Evolutionary conservation across 1,140 invertebrate species (phyloP), one percentile per base, ranked within the genome.

Genomic region (Danaus melanippus): DNA sequence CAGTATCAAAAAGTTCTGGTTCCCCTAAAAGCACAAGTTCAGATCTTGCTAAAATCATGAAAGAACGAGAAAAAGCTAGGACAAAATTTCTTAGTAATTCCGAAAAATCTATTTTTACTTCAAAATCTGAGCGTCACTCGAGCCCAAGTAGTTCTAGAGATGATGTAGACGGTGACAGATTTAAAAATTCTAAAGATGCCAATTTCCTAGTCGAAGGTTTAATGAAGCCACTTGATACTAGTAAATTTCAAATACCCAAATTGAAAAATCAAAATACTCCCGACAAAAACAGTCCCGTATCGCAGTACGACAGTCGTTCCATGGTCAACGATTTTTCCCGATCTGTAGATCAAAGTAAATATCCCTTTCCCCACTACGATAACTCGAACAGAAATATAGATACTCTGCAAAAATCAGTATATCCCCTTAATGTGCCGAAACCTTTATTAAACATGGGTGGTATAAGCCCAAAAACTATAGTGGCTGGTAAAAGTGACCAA

Each of bases 171-270:
- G 88, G 88, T 42, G 90, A 90, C 53, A 86, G 88, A 42, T 58
- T 74, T 88, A 64, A 89, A 87, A 39, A 78, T 85, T 44, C 89
- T 9, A 91, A 91, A 60, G 88, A 89, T 53, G 86, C 89, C 1
- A 89, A 84, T 57, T 87, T 91, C 53, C 84, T 91, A 40, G 91
- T 93, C 60, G 93, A 94, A 69, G 92, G 92, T 10, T 79, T 93
- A 11, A 93, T 93, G 45, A 95, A 94, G 66, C 91, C 93, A 12
- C 76, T 95, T 8, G 93, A 95, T 70, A 94, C 93, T 1, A 87
- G 86, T 56, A 95, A 94, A 71, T 95, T 95, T 87, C 94, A 95
- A 86, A 95, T 95, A 69, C 94, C 94, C 0, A 95, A 95, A 82
- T 72, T 95, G 50, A 84, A 84, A 69, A 86, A 82, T 48, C 81